Evolutionary conservation across 2,113 vertebrate species (phyloP).

Genomic region (Mungos mungo): DNA sequence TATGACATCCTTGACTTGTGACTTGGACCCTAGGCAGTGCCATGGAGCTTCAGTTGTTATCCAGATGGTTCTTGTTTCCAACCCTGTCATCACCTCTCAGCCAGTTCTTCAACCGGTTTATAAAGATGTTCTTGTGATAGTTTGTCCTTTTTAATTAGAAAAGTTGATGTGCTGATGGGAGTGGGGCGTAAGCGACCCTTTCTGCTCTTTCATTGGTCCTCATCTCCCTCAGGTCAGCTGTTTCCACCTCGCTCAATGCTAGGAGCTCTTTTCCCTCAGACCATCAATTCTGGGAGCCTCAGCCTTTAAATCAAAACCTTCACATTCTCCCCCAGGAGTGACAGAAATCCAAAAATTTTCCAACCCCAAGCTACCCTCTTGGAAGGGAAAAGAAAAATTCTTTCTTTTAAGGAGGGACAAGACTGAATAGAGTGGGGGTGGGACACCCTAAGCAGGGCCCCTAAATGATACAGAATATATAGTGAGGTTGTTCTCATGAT

Average conservation of each 20-base stretch:
- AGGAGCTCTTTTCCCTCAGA: neutral
- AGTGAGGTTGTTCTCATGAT: neutral
- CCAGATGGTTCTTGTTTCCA: neutral
- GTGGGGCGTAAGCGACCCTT: neutral
- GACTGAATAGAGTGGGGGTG: neutral
- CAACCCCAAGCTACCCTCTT: neutral
- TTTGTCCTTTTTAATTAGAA: neutral
- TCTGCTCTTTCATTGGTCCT: neutral
- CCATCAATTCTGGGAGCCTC: neutral
- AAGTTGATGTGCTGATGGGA: neutral
- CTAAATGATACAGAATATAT: neutral
- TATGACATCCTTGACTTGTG: neutral
- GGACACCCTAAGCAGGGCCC: too few species aligned
- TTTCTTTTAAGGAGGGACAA: neutral
- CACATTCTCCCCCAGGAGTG: neutral
- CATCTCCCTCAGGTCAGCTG: neutral
- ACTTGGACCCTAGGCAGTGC: neutral
- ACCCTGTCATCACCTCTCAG: neutral
- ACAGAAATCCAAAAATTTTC: neutral
- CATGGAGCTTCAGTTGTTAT: neutral
- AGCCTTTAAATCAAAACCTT: neutral
- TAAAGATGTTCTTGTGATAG: neutral
- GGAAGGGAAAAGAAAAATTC: neutral
- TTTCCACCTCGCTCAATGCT: neutral
- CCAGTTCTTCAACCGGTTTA: neutral